Percentiles rank a stretch among this genome's conserved stretches.
These are phyloP conservation scores for Salvelinus fontinalis DNA, from an alignment of 2,113 vertebrate species.

Conservation along the genomic window DNA sequence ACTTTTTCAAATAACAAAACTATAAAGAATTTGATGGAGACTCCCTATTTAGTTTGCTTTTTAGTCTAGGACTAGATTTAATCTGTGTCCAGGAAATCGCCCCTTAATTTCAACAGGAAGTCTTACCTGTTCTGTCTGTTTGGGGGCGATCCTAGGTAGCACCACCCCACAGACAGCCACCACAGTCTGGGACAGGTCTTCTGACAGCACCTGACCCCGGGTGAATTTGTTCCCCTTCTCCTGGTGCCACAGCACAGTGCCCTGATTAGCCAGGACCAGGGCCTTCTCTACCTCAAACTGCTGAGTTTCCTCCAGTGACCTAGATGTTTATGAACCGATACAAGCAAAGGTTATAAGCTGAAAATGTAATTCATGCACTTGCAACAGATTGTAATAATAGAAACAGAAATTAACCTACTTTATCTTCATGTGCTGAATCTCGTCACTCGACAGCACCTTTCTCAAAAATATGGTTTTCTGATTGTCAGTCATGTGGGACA, in stretches of 20 bases:
- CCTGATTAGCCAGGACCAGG: slow-evolving; percentile 85
- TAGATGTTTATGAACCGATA: slow-evolving; percentile 44
- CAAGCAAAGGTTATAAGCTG: background rate
- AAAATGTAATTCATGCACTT: too few relatives aligned
- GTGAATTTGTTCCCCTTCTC: slow-evolving; percentile 75
- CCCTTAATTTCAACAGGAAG: too few relatives aligned
- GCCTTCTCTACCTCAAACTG: slow-evolving; percentile 84
- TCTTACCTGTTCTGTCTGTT: slow-evolving; percentile 73
- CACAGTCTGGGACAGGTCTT: slow-evolving; percentile 84
- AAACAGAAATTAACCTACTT: slow-evolving; percentile 76
- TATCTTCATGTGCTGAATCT: slow-evolving; percentile 89
- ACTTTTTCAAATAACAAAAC: background rate
- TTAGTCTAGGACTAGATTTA: too few relatives aligned
- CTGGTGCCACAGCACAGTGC: slow-evolving; percentile 79
- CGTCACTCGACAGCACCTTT: slow-evolving; percentile 87
- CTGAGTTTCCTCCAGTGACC: slow-evolving; percentile 87
- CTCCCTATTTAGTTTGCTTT: too few relatives aligned
- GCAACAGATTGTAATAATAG: too few relatives aligned
- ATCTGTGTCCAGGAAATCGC: too few relatives aligned
- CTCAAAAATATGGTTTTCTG: slow-evolving; percentile 90
- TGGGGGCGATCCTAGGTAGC: slow-evolving; percentile 70
- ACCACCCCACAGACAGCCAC: slow-evolving; percentile 89
- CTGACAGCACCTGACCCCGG: slow-evolving; percentile 80
- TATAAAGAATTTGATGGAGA: background rate
- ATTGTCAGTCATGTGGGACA: slow-evolving; percentile 94